Evolutionary conservation across 2,888 invertebrate species (phyloP).

Genomic region (Rutpela maculata): DNA sequence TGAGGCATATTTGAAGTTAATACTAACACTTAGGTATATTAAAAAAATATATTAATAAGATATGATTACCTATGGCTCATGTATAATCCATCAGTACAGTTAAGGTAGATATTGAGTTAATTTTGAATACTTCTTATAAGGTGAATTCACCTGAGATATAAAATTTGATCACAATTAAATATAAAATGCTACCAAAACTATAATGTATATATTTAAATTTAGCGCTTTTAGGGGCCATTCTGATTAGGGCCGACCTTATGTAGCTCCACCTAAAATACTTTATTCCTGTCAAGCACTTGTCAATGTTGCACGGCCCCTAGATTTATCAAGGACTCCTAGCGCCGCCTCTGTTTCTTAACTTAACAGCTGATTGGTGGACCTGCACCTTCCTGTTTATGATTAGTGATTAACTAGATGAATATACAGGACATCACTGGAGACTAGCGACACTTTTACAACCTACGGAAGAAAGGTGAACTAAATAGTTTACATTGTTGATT

Average conservation of each 20-base stretch:
- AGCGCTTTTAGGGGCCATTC: constrained; percentile 73
- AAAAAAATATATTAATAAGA: too few relatives aligned
- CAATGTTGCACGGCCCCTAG: constrained; percentile 73
- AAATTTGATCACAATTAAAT: constrained; percentile 25
- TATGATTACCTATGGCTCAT: too few relatives aligned
- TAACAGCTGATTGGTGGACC: constrained; percentile 70
- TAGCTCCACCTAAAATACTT: constrained; percentile 74
- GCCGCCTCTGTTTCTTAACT: constrained; percentile 71
- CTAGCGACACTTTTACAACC: constrained; percentile 69
- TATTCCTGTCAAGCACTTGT: constrained; percentile 73
- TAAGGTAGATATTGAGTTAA: too few relatives aligned
- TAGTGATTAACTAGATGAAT: constrained; percentile 67
- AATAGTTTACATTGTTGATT: constrained; percentile 64
- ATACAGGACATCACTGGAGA: constrained; percentile 65
- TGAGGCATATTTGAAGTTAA: too few relatives aligned
- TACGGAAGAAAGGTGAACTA: constrained; percentile 69
- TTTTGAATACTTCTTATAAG: not conserved
- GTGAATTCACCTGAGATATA: constrained; percentile 11
- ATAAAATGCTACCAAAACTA: constrained; percentile 29
- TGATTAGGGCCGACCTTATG: constrained; percentile 72
- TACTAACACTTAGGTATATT: too few relatives aligned
- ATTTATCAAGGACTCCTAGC: constrained; percentile 72
- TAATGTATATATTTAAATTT: constrained; percentile 66
- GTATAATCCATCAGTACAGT: too few relatives aligned
- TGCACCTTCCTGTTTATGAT: constrained; percentile 70